Percentiles rank a stretch among this genome's conserved stretches.
These are phyloP conservation scores for Embidobia sp. DNA, from an alignment of 2,888 invertebrate species.

Conservation along the genomic window DNA sequence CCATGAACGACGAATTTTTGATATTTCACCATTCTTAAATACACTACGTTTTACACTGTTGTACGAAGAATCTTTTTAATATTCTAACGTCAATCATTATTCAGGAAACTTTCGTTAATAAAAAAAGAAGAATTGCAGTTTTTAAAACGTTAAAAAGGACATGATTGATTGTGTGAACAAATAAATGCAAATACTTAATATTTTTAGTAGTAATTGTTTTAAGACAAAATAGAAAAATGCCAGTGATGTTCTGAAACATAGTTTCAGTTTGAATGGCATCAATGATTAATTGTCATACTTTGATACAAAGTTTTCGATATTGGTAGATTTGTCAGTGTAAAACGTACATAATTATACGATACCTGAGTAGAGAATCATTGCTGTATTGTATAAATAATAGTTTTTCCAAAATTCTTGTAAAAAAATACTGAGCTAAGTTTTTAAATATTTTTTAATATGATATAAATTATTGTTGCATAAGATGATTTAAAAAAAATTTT, in stretches of 20 bases:
- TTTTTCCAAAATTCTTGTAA: too few species aligned
- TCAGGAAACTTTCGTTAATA: neutral
- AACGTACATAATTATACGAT: too few species aligned
- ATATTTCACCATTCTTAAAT: neutral
- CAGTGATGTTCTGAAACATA: neutral
- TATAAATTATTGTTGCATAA: too few species aligned
- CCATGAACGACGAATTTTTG: neutral
- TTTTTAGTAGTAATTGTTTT: too few species aligned
- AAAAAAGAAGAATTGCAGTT: too few species aligned
- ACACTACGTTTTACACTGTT: constrained; percentile 24
- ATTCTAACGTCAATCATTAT: too few species aligned
- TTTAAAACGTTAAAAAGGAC: neutral
- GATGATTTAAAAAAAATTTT: too few species aligned
- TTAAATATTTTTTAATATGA: too few species aligned
- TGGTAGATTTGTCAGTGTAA: constrained; percentile 10
- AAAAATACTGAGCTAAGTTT: too few species aligned
- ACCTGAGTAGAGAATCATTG: neutral
- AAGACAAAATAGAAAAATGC: neutral
- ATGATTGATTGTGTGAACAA: too few species aligned
- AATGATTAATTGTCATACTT: constrained; percentile 21
- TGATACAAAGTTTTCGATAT: constrained; percentile 49
- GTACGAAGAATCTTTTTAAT: neutral
- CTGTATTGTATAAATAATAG: too few species aligned
- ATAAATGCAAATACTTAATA: too few species aligned
- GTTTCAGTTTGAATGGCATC: neutral